A percentile compares a stretch with the other conserved stretches of the same genome.
These are phyloP conservation scores for Manis crassicaudata DNA, from an alignment of 2,797 vertebrate genomes.

Conservation along the genomic window DNA sequence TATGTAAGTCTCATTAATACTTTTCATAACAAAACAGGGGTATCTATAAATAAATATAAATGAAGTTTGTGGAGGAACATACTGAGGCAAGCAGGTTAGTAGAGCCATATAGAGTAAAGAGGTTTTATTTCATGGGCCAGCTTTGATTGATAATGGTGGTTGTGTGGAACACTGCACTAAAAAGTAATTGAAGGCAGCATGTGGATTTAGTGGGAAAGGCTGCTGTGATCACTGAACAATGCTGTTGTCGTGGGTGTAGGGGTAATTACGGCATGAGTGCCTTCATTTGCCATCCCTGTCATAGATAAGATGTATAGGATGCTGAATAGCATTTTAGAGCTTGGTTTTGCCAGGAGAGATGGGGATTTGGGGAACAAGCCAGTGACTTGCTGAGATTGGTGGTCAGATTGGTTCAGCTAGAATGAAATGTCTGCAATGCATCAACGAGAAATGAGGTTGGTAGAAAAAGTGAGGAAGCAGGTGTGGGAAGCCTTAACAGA, in stretches of 20 bases:
- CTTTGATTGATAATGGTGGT: neutral
- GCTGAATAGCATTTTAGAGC: neutral
- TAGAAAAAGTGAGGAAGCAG: neutral
- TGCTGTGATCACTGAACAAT: neutral
- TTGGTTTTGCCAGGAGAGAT: conserved; percentile 30
- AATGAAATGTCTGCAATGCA: neutral
- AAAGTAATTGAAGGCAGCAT: neutral
- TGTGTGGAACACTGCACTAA: neutral
- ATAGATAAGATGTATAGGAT: neutral
- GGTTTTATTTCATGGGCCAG: neutral
- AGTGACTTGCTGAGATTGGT: neutral
- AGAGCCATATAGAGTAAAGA: neutral
- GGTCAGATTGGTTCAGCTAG: neutral
- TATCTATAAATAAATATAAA: neutral
- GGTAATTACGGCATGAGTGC: neutral
- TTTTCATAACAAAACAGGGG: conserved; percentile 43
- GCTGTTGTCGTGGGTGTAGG: neutral
- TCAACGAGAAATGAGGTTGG: neutral
- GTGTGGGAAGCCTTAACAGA: neutral
- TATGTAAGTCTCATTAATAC: neutral
- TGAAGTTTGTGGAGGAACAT: neutral
- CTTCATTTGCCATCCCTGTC: neutral
- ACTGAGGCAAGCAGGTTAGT: neutral
- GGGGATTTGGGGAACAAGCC: neutral
- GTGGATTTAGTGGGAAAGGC: neutral